phyloP scores from a whole-genome alignment of 1,140 invertebrate species.

The Limonius californicus region DNA sequence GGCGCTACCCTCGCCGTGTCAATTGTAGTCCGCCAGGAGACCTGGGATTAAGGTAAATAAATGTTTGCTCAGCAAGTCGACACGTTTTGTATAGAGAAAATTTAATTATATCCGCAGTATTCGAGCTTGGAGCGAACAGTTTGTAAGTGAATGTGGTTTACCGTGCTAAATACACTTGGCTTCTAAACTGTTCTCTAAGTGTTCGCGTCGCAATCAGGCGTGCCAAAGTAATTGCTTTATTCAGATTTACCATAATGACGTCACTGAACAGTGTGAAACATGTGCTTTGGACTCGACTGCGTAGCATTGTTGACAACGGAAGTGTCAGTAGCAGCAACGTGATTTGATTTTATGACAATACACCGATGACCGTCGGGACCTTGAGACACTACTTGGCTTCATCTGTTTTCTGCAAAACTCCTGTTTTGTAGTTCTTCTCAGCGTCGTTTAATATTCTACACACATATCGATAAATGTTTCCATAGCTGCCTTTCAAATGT shows the following conservation, averaged over 20 bases:
- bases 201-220: constrained; percentile 27
- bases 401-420: no score
- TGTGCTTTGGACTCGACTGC: constrained; percentile 35
- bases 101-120: constrained; percentile 35
- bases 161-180: constrained; percentile 23
- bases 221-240: constrained; percentile 36
- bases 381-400: not conserved
- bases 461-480: no score
- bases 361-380: not conserved
- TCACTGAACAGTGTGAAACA: constrained; percentile 31
- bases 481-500: no score
- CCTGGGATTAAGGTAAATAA: constrained; percentile 28
- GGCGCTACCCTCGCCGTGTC: constrained; percentile 24
- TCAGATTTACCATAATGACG: constrained; percentile 34
- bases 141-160: constrained; percentile 40
- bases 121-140: constrained; percentile 15
- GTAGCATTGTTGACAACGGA: not conserved
- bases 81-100: constrained; percentile 26
- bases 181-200: constrained; percentile 25
- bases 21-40: constrained; percentile 26
- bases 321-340: constrained; percentile 24
- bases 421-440: no score
- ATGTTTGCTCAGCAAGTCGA: constrained; percentile 29
- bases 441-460: no score
- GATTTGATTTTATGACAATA: not conserved